A percentile compares a stretch with the other conserved stretches of the same genome.
Conservation (phyloP, 2,113 vertebrate genomes). For the Megaleporinus macrocephalus region DNA sequence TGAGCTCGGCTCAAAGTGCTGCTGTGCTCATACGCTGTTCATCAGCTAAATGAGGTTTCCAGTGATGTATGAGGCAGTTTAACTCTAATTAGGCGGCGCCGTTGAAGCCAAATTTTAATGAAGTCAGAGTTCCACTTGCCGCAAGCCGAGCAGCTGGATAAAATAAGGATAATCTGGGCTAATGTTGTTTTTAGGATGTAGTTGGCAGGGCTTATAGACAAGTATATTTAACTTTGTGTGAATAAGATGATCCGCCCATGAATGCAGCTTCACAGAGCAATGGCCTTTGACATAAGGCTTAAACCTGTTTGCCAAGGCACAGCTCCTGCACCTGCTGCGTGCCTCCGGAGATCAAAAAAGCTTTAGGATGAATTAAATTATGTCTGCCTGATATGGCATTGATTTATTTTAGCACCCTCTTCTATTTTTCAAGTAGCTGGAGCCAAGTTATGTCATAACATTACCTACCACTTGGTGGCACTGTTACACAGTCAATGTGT, state of each 20-base stretch:
- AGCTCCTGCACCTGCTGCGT: not conserved
- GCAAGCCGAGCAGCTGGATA: constrained; percentile 44
- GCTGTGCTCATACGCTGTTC: constrained; percentile 30
- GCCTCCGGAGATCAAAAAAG: constrained; percentile 7
- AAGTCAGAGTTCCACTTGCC: constrained; percentile 46
- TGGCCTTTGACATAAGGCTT: not conserved
- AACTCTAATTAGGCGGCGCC: constrained; percentile 36
- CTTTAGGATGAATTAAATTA: constrained; percentile 23
- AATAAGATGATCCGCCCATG: constrained; percentile 1
- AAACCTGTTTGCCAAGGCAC: constrained; percentile 9
- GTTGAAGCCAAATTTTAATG: constrained; percentile 45
- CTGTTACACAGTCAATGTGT: constrained; percentile 41
- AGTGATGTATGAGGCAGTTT: constrained; percentile 48
- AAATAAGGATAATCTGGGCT: constrained; percentile 42
- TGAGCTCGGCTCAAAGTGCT: constrained; percentile 41
- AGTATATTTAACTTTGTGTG: constrained; percentile 40
- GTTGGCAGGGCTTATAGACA: constrained; percentile 24
- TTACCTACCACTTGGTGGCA: constrained; percentile 65
- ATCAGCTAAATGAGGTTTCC: constrained; percentile 51
- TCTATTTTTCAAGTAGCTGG: not conserved
- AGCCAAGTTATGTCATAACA: constrained; percentile 39
- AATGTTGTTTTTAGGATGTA: constrained; percentile 49
- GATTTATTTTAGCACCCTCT: constrained; percentile 17
- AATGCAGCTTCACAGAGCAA: not conserved
- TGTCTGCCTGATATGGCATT: constrained; percentile 17